phyloP scores from a whole-genome alignment of 2,888 invertebrate genomes.

The Drosophila maculinotata region DNA sequence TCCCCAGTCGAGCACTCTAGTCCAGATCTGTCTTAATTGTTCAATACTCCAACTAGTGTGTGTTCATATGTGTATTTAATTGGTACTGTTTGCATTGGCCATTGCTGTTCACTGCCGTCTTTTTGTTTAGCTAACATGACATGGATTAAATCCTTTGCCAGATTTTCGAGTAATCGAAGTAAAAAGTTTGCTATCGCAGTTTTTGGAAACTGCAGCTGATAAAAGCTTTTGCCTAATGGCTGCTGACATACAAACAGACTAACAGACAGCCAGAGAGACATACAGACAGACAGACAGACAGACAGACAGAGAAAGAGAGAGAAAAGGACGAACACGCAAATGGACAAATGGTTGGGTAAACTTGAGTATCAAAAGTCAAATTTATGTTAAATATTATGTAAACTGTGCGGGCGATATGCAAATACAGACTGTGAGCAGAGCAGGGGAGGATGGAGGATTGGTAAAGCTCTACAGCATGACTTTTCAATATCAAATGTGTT shows the following conservation, averaged over 20 bases:
- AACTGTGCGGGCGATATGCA: constrained; percentile 52
- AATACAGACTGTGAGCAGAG: constrained; percentile 14
- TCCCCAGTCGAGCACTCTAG: neutral
- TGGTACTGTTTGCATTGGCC: constrained; percentile 12
- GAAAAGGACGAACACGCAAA: constrained; percentile 4
- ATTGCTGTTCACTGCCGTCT: constrained; percentile 25
- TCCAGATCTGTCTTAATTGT: neutral
- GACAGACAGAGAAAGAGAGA: neutral
- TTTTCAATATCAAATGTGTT: constrained; percentile 73
- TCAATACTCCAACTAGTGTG: neutral
- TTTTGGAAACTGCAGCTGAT: constrained; percentile 41
- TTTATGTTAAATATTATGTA: constrained; percentile 74
- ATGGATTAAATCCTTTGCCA: constrained; percentile 48
- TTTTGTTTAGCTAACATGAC: constrained; percentile 31
- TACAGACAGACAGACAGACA: neutral
- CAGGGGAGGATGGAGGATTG: neutral
- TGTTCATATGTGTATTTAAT: constrained; percentile 15
- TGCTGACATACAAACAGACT: constrained; percentile 14
- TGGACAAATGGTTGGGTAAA: constrained; percentile 41
- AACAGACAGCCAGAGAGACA: neutral
- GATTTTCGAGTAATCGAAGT: constrained; percentile 60
- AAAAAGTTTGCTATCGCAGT: constrained; percentile 42
- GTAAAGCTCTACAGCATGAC: constrained; percentile 53
- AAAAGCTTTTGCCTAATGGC: constrained; percentile 60
- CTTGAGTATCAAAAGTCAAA: constrained; percentile 73